Base-by-base conservation (phyloP, 2,113 vertebrate genomes). In the Cynopterus brachyotis region DNA sequence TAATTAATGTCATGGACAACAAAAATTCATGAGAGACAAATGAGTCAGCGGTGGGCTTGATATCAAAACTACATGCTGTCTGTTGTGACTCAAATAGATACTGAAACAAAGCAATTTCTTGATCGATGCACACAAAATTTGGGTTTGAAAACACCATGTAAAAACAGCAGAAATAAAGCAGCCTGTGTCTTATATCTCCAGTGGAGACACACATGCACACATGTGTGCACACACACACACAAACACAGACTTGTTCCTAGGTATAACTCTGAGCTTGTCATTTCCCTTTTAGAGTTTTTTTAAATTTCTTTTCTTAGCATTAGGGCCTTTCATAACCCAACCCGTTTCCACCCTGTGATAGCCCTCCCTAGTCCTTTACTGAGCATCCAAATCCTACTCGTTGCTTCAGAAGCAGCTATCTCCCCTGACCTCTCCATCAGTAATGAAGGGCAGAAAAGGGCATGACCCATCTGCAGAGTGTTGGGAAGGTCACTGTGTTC, bases 1-100 rank as follows among this genome's bases (percentile, higher is more conserved):
- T 45, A 96, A 91, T 95, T 78, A 89, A 75, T 0, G 0, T 66
- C 69, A 80, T 45, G 93, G 81, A 93, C 76, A 69, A 35, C 32
- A 28, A 88, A 89, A 94, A 76, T 9, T 37, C 60, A 50, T 82
- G 67, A 86, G 28, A 87, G 80, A 96, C 45, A 80, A 57, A 94
- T 93, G 93, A 96, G 60, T 95, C 91, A 95, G 64, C 24, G 7
- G 35, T 28, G 55, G 85, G 30, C 19, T 69, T 82, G 67, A 59
- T 53, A 76, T 85, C 76, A 70, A 94, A 97, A 90, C 15, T 42
- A 28, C 28, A n/a, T 2, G 20, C 3, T 8, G 2, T 40, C 85
- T 82, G 17, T 26, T 89, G 30, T 57, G 82, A 62, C 47, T 93
- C 32, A 84, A 81, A 87, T 66, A n/a, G 45, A 55, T 75, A 53